Conservation (phyloP, 2,888 invertebrate species). For the Phorcus lineatus region DNA sequence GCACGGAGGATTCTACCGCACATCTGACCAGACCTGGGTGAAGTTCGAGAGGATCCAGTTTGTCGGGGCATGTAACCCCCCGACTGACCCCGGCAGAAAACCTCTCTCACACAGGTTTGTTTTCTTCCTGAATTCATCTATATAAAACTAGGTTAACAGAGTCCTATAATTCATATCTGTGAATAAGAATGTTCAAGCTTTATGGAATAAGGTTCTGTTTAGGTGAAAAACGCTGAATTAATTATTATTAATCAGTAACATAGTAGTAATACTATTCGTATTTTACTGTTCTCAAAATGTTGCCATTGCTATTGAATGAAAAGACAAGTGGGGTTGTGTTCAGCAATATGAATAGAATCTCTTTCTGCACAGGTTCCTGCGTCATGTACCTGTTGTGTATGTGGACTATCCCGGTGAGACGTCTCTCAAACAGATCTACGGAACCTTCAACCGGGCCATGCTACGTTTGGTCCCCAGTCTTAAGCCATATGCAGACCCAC, state of each 20-base stretch:
- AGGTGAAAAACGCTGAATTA: no score
- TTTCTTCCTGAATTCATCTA: not conserved
- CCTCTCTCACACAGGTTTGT: conserved; percentile 89
- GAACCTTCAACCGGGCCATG: conserved; percentile 99
- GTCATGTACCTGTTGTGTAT: conserved; percentile 98
- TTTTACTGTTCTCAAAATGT: no score
- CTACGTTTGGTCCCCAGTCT: conserved; percentile 93
- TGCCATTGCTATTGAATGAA: no score
- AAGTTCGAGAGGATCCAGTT: conserved; percentile 98
- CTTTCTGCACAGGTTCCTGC: conserved; percentile 75
- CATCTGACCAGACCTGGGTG: conserved; percentile 94
- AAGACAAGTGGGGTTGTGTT: no score
- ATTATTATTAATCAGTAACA: no score
- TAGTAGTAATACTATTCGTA: no score
- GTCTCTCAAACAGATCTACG: conserved; percentile 96
- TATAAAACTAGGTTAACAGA: no score
- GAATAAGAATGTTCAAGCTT: no score
- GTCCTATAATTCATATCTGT: no score
- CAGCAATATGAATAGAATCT: no score
- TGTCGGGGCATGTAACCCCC: conserved; percentile 99
- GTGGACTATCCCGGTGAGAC: conserved; percentile 99
- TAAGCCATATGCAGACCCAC: conserved; percentile 94
- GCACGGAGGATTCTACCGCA: conserved; percentile 82
- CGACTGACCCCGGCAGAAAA: conserved; percentile 98
- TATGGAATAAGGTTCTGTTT: no score